Percentiles rank a stretch among this genome's conserved stretches.
Evolutionary conservation across 35 echinoderm and acorn worm species (phyloP).

Genomic region (Patiria miniata): DNA sequence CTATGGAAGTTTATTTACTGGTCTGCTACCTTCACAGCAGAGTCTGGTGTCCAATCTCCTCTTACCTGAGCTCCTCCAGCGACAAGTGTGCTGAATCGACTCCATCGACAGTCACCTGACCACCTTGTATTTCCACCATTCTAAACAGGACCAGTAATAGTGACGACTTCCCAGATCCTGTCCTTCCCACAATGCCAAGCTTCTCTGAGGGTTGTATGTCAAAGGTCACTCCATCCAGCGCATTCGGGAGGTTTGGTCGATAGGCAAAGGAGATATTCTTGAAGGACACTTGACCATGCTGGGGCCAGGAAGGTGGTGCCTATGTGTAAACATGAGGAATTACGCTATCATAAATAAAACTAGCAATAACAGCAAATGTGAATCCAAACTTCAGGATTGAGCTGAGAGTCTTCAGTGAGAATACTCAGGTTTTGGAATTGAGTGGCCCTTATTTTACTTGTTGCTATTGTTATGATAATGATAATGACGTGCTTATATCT

Average conservation of each 20-base stretch:
- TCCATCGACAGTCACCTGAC: constrained; percentile 76
- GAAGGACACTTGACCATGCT: constrained; percentile 64
- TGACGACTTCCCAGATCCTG: constrained; percentile 95
- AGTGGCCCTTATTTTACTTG: too few relatives aligned
- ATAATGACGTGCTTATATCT: too few relatives aligned
- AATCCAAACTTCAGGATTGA: too few relatives aligned
- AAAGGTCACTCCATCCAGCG: constrained; percentile 86
- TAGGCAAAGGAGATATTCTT: constrained; percentile 73
- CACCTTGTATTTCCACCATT: constrained; percentile 87
- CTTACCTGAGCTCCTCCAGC: constrained; percentile 81
- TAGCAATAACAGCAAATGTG: too few relatives aligned
- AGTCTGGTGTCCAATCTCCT: too few relatives aligned
- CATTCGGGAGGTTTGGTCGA: constrained; percentile 84
- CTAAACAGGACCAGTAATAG: constrained; percentile 83
- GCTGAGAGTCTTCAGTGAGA: too few relatives aligned
- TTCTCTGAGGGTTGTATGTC: constrained; percentile 77
- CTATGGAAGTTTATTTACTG: too few relatives aligned
- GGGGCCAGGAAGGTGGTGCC: constrained; percentile 73
- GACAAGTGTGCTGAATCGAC: constrained; percentile 72
- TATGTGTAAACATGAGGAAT: not conserved
- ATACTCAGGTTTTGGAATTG: too few relatives aligned
- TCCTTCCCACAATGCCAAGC: constrained; percentile 94
- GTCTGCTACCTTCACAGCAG: too few relatives aligned
- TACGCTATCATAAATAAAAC: too few relatives aligned
- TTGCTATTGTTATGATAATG: too few relatives aligned